Percentiles rank a stretch among this genome's conserved stretches.
phyloP scores from a whole-genome alignment of 1,140 invertebrate genomes.

The Saccostrea echinata region DNA sequence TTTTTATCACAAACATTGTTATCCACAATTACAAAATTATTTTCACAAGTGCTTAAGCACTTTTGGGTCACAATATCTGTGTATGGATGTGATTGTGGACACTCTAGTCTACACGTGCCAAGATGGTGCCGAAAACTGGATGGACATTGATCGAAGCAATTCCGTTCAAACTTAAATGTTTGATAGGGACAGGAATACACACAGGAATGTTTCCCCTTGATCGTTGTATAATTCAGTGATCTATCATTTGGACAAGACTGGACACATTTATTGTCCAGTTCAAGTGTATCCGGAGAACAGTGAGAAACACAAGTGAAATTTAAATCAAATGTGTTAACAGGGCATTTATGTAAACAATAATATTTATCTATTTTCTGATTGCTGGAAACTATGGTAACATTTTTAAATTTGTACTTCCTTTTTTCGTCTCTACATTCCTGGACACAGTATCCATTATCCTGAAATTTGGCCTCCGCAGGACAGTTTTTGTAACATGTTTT shows the following conservation, averaged over 20 bases:
- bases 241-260: background rate
- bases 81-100: slow-evolving; percentile 29
- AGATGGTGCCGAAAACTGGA: background rate
- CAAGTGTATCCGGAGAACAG: background rate
- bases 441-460: background rate
- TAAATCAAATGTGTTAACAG: background rate
- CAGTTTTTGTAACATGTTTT: background rate
- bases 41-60: background rate
- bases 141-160: background rate
- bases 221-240: slow-evolving; percentile 9
- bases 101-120: background rate
- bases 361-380: background rate
- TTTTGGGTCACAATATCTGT: background rate
- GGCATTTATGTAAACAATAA: background rate
- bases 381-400: background rate
- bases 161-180: background rate
- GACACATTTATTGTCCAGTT: background rate
- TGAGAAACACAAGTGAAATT: background rate
- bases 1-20: background rate
- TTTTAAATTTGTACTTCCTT: background rate
- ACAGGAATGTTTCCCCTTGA: background rate
- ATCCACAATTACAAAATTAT: background rate
- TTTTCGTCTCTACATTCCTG: background rate
- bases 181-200: slow-evolving; percentile 7
- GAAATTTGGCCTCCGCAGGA: background rate